These are phyloP conservation scores for Catharus bicknelli DNA, from an alignment of 2,113 vertebrate species.

Conservation along the genomic window DNA sequence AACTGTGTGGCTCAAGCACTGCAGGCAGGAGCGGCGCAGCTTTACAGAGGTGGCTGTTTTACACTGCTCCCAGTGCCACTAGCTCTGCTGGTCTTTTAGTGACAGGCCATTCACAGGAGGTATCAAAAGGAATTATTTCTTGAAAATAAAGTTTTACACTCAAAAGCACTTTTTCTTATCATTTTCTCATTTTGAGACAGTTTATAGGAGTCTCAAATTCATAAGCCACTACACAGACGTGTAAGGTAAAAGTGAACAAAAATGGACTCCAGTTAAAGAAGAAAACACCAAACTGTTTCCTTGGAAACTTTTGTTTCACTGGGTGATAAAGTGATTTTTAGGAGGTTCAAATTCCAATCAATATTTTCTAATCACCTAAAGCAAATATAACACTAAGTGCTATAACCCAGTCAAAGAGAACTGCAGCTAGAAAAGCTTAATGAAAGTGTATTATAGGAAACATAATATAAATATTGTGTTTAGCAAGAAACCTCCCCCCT, in stretches of 20 bases:
- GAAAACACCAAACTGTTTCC: neutral
- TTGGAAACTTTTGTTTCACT: neutral
- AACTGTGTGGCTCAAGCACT: neutral
- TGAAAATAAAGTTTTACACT: neutral
- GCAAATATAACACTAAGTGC: constrained; percentile 20
- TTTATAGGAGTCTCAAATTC: neutral
- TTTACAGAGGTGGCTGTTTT: neutral
- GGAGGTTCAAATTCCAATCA: constrained; percentile 14
- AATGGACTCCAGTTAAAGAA: neutral
- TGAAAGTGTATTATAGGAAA: neutral
- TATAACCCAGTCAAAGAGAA: neutral
- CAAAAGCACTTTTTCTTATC: neutral
- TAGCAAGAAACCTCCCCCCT: neutral
- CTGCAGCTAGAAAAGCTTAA: neutral
- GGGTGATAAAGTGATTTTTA: constrained; percentile 16
- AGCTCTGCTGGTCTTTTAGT: neutral
- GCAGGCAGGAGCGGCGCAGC: neutral
- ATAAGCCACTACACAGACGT: neutral
- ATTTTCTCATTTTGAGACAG: neutral
- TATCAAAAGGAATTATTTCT: neutral
- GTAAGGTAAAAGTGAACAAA: neutral
- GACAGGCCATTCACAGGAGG: neutral
- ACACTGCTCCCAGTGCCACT: neutral
- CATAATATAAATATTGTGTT: neutral
- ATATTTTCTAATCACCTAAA: constrained; percentile 1